Evolutionary conservation across 2,797 vertebrate genomes (phyloP).

Genomic region (Eidolon dupreanum): DNA sequence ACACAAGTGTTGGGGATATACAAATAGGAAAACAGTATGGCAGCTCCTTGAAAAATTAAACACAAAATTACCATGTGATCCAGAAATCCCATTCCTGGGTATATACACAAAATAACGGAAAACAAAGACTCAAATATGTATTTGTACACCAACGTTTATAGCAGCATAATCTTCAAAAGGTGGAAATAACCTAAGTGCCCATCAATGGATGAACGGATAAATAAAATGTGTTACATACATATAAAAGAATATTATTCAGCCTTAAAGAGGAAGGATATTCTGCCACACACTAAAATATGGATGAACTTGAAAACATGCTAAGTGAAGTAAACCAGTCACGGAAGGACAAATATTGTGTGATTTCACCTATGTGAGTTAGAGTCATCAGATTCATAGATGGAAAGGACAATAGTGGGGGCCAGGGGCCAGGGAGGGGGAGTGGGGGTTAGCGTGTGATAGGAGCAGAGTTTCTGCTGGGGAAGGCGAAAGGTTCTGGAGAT

Average conservation of each 20-base stretch:
- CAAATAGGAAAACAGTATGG: background rate
- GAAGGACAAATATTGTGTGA: background rate
- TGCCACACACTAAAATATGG: fast-evolving
- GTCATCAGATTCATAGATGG: background rate
- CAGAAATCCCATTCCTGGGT: background rate
- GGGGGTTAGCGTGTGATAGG: background rate
- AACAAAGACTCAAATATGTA: background rate
- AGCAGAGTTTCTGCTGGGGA: background rate
- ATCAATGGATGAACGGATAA: background rate
- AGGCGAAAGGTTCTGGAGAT: background rate
- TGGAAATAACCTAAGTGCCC: background rate
- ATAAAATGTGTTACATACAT: fast-evolving
- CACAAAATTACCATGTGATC: background rate
- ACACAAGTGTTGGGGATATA: background rate
- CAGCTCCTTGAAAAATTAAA: background rate
- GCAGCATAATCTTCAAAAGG: background rate
- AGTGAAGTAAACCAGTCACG: background rate
- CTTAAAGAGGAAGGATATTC: background rate
- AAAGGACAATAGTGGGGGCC: fast-evolving
- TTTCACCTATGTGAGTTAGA: background rate
- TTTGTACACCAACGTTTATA: background rate
- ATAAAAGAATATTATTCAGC: background rate
- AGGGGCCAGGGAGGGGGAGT: background rate
- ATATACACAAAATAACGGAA: background rate
- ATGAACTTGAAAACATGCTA: background rate